A percentile compares a stretch with the other conserved stretches of the same genome.
Evolutionary conservation across 2,113 vertebrate genomes (phyloP).

Genomic region (Tor tambroides): DNA sequence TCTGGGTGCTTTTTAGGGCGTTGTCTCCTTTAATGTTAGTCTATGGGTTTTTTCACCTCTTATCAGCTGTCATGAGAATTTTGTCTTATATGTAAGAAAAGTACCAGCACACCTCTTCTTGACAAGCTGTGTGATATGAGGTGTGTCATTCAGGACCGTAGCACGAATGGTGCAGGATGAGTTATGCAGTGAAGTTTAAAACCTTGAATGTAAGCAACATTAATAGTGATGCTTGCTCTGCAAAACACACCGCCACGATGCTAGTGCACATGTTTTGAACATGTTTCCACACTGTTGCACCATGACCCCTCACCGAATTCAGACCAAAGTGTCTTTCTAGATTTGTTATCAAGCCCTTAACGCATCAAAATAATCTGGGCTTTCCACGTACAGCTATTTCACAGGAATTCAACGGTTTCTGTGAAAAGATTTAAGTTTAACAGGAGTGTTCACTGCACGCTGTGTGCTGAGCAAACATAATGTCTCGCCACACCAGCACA

Average conservation of each 20-base stretch:
- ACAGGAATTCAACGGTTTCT: slow-evolving; percentile 56
- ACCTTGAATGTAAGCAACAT: background rate
- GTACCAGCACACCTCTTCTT: slow-evolving; percentile 3
- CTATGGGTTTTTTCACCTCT: background rate
- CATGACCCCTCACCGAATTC: background rate
- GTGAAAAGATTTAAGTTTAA: slow-evolving; percentile 68
- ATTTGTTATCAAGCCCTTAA: slow-evolving; percentile 27
- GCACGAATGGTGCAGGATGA: background rate
- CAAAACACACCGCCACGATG: background rate
- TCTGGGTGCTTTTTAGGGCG: background rate
- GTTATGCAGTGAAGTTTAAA: background rate
- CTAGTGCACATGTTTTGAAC: background rate
- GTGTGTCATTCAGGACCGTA: background rate
- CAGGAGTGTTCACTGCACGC: slow-evolving; percentile 57
- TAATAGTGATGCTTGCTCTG: background rate
- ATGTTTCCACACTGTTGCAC: background rate
- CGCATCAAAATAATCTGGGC: slow-evolving; percentile 26
- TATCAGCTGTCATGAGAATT: slow-evolving; percentile 3
- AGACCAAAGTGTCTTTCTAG: slow-evolving; percentile 21
- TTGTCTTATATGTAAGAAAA: background rate
- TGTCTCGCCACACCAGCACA: slow-evolving; percentile 38
- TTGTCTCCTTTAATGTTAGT: background rate
- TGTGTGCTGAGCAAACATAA: slow-evolving; percentile 66
- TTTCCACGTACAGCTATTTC: slow-evolving; percentile 61
- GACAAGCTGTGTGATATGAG: background rate